Evolutionary conservation across 2,797 vertebrate species (phyloP).

Genomic region (Pipistrellus pygmaeus): DNA sequence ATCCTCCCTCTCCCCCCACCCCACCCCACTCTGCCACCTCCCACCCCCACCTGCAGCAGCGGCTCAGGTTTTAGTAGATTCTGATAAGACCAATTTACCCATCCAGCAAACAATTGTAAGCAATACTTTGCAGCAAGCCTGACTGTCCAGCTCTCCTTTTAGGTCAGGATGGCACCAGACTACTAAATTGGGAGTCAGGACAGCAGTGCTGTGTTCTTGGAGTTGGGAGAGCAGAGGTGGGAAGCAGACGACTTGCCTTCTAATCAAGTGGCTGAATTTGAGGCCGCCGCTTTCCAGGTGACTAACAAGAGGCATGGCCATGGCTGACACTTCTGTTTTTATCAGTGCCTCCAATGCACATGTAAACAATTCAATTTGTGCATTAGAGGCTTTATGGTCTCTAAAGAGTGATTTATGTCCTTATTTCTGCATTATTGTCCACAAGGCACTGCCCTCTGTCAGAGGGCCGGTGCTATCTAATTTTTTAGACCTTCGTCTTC

Average conservation of each 20-base stretch:
- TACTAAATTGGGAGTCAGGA: neutral
- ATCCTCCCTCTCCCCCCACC: accelerated
- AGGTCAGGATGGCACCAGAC: slow-evolving; percentile 53
- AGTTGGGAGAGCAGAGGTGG: neutral
- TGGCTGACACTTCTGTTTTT: slow-evolving; percentile 64
- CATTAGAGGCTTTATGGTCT: slow-evolving; percentile 80
- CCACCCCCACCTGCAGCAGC: slow-evolving; percentile 22
- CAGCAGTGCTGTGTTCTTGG: neutral
- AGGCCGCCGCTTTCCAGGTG: slow-evolving; percentile 39
- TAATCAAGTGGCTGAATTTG: slow-evolving; percentile 61
- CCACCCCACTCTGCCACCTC: neutral
- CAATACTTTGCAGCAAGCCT: slow-evolving; percentile 37
- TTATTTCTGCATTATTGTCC: slow-evolving; percentile 85
- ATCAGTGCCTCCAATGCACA: slow-evolving; percentile 27
- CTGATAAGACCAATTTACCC: slow-evolving; percentile 80
- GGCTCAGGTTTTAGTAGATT: slow-evolving; percentile 78
- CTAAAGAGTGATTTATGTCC: slow-evolving; percentile 88
- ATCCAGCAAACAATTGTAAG: slow-evolving; percentile 66
- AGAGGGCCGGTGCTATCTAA: slow-evolving; percentile 83
- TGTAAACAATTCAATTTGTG: slow-evolving; percentile 70
- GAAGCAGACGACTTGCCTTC: slow-evolving; percentile 47
- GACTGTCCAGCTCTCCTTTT: slow-evolving; percentile 55
- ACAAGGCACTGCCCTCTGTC: slow-evolving; percentile 86
- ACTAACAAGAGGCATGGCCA: slow-evolving; percentile 33
- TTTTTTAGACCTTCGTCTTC: slow-evolving; percentile 94